Evolutionary conservation across 2,113 vertebrate genomes (phyloP), one percentile per base, ranked within the genome.

Genomic region (Sphaerodactylus townsendi): DNA sequence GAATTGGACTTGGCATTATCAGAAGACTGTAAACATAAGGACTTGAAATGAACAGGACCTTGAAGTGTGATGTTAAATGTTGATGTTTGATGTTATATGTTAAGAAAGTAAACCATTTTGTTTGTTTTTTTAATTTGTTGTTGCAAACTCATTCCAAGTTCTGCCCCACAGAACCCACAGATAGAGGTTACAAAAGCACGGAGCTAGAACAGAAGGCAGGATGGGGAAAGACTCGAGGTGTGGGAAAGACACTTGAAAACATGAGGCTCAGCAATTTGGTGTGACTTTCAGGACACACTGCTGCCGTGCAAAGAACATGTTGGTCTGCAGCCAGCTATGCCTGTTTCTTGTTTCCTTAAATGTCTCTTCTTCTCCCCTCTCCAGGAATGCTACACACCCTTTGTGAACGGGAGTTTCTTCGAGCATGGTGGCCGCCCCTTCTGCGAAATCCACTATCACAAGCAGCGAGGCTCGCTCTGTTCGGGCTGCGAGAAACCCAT

Each of bases 371-470:
- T 28, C 19, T 10, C 35, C 62, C 39, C 39, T 13, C 72, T 44
- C 30, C 80, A 96, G 98, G 98, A 98, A 87, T 99, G 98, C 92
- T 98, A 97, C 86, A 93, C 95, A 10, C 97, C 97, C 19, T 98
- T 98, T 9, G 95, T 97, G 1, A 98, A 97, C 0, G 98, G 98
- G 89, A 98, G 97, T 91, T 98, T 99, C 94, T 98, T 98, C 6
- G 98, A 98, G 87, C 96, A 98, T 2, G 97, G 97, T 23, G 98
- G 98, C 0, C 97, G 97, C 79, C 97, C 98, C 0, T 95, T 97
- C 86, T 99, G 98, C 4, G 98, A 99, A 93, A 97, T 96, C 25
- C 98, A 99, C 92, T 98, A 98, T 93, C 98, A 98, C 81, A 97
- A 97, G 75, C 96, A 96, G n/a, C 96, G 98, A 0, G 98, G 98